Evolutionary conservation across 2,888 invertebrate genomes (phyloP).

Genomic region (Mellilla xanthometata): DNA sequence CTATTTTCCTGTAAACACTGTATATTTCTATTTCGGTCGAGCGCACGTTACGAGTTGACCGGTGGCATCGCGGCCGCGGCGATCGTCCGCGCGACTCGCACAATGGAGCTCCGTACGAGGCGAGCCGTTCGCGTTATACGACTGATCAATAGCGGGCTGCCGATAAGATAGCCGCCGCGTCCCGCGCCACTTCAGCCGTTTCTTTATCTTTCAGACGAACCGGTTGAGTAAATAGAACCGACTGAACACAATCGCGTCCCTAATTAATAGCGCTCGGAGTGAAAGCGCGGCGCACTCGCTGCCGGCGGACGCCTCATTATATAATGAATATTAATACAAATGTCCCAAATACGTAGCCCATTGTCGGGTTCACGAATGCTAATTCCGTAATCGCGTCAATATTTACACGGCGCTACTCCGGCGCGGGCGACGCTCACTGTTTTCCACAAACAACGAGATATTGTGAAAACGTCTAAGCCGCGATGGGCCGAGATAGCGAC

Average conservation of each 20-base stretch:
- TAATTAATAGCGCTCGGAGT: constrained; percentile 74
- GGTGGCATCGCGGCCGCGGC: constrained; percentile 73
- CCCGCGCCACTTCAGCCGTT: constrained; percentile 61
- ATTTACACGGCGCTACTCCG: constrained; percentile 41
- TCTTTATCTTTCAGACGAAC: constrained; percentile 77
- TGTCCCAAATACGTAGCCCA: constrained; percentile 63
- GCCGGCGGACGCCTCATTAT: constrained; percentile 69
- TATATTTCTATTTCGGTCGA: constrained; percentile 76
- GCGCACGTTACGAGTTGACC: constrained; percentile 80
- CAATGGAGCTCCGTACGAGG: constrained; percentile 75
- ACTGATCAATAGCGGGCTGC: constrained; percentile 75
- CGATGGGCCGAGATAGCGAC: constrained; percentile 36
- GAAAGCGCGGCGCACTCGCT: constrained; percentile 65
- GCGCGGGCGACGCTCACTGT: constrained; percentile 34
- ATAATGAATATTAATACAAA: constrained; percentile 77
- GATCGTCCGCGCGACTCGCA: constrained; percentile 76
- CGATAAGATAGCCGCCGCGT: constrained; percentile 77
- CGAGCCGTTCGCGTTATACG: constrained; percentile 75
- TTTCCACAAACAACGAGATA: constrained; percentile 43
- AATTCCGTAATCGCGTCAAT: constrained; percentile 39
- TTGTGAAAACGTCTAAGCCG: constrained; percentile 37
- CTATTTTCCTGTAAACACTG: constrained; percentile 78
- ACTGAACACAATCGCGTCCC: constrained; percentile 70
- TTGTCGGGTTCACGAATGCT: constrained; percentile 48
- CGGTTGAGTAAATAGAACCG: constrained; percentile 78